A percentile compares a stretch with the other conserved stretches of the same genome.
Conservation (phyloP, 2,797 vertebrate species). For the Acrossocheilus fasciatus region DNA sequence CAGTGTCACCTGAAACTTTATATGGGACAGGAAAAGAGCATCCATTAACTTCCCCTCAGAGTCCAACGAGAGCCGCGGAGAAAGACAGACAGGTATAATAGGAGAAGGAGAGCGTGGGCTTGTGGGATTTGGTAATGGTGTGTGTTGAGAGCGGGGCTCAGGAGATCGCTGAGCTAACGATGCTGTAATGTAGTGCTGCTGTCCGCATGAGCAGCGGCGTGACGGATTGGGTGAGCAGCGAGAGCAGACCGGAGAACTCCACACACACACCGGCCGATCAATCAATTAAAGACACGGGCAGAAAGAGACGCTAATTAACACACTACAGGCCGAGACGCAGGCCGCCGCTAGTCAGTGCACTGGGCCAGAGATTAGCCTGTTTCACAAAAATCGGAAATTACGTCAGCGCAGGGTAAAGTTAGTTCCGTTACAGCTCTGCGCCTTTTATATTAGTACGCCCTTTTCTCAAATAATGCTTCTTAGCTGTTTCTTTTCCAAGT, state of each 20-base stretch:
- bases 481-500: background rate
- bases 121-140: constrained; percentile 57
- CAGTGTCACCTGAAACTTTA: constrained; percentile 37
- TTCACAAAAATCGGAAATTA: background rate
- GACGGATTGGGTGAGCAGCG: constrained; percentile 63
- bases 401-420: background rate
- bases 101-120: constrained; percentile 38
- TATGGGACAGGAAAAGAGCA: constrained; percentile 39
- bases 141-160: constrained; percentile 53
- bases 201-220: constrained; percentile 57
- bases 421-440: background rate
- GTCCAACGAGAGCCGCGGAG: constrained; percentile 21
- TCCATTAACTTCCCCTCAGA: constrained; percentile 32
- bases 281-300: constrained; percentile 61
- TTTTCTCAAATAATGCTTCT: no score
- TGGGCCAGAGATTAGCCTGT: background rate
- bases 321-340: constrained; percentile 44
- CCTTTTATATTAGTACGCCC: no score
- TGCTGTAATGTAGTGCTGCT: constrained; percentile 62
- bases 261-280: constrained; percentile 61
- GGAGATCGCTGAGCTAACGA: constrained; percentile 61
- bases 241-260: constrained; percentile 55
- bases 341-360: background rate
- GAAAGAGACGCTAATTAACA: constrained; percentile 58
- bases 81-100: constrained; percentile 55